Evolutionary conservation across 1,140 invertebrate genomes (phyloP).

Genomic region (Drosophila murphyi): DNA sequence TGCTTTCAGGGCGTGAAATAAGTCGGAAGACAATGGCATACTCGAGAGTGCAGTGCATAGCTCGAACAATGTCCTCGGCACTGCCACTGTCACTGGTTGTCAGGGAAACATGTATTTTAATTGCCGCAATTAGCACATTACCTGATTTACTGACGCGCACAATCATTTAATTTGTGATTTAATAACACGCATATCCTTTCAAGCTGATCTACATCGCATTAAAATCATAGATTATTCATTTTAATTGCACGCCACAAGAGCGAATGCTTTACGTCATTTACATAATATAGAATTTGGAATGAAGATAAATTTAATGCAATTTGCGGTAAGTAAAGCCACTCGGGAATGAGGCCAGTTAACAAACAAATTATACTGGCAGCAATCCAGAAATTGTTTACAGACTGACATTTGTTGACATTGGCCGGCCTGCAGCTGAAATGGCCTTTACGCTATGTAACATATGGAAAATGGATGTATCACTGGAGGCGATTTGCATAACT

Average conservation of each 20-base stretch:
- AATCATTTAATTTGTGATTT: neutral
- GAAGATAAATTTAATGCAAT: neutral
- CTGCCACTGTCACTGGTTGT: neutral
- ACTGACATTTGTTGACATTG: slow-evolving; percentile 4
- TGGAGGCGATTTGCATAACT: neutral
- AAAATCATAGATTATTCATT: neutral
- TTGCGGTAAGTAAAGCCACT: neutral
- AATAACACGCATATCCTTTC: neutral
- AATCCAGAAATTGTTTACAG: neutral
- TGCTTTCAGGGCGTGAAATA: slow-evolving; percentile 6
- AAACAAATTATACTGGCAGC: neutral
- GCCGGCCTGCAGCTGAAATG: neutral
- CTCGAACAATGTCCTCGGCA: neutral
- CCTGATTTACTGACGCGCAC: neutral
- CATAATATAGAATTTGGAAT: no score
- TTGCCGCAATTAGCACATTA: neutral
- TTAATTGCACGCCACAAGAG: neutral
- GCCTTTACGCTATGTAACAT: slow-evolving; percentile 18
- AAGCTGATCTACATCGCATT: neutral
- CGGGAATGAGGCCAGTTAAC: neutral
- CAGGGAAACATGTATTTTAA: neutral
- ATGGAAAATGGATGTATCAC: slow-evolving; percentile 12
- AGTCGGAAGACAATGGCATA: neutral
- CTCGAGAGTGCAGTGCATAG: neutral
- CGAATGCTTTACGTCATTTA: no score